Base-by-base conservation (phyloP, 2,888 invertebrate species). In the Pocota personata region DNA sequence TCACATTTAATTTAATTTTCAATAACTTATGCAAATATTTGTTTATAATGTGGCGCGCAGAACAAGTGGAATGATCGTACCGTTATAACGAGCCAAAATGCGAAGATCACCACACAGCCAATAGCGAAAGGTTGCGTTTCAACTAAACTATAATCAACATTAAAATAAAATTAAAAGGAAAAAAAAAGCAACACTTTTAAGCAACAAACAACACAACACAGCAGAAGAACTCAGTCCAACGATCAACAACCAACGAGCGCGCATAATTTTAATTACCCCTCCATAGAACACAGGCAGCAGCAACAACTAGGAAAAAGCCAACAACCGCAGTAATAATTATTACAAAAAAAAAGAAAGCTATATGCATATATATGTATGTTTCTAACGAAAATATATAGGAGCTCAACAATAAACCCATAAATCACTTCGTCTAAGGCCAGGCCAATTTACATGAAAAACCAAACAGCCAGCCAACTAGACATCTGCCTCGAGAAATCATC, bases 361-460 rank as follows among this genome's bases (percentile, higher is more conserved):
- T 30, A 35, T 50, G 12, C 24, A 46, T 21, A 43, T 57, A n/a
- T 57, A 27, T 55, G 7, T 30, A 46, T 16, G 10, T n/a, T n/a
- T 35, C 2, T 5, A 1, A 32, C 1, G 7, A 5, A 32, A 14
- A 37, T 12, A 50, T 12, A 43, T 43, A 32, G 3, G 27, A 72
- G 58, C 46, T 48, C 50, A 43, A 77, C 67, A 67, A 60, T 57
- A 55, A 76, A 48, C 52, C 30, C 58, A 77, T 77, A 77, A 77
- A 77, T 77, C 77, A 77, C 77, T 52, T 35, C 52, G 60, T 57
- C 64, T 75, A 75, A 75, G 64, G 75, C 75, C 52, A 57, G 35
- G 21, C 46, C 57, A 58, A 67, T 67, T 50, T 67, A 58, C 35
- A 66, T 48, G 52, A 37, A 16, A 14, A 64, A 32, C 10, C 43